phyloP scores from a whole-genome alignment of 2,113 vertebrate genomes.

The Castor canadensis region DNA sequence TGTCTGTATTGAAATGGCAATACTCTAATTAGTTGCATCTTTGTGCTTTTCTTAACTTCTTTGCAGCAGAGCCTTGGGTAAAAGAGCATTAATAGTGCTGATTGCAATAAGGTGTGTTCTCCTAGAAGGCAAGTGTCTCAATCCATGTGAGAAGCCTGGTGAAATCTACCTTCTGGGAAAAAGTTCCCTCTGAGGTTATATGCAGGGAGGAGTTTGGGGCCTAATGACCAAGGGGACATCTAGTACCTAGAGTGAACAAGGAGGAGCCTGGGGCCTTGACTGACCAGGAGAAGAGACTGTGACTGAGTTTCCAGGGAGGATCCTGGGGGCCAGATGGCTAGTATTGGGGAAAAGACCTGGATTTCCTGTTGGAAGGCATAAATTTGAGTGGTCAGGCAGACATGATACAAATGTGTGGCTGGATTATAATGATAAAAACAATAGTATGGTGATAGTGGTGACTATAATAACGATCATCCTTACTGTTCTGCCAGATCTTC shows the following conservation, averaged over 20 bases:
- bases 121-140: background rate
- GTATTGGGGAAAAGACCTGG: rapidly evolving
- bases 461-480: background rate
- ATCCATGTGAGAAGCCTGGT: background rate
- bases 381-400: background rate
- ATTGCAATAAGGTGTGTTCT: background rate
- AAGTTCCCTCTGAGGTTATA: background rate
- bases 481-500: background rate
- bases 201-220: too few relatives aligned
- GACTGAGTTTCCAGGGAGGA: too few relatives aligned
- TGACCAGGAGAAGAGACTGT: background rate
- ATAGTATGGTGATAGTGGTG: too few relatives aligned
- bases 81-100: background rate
- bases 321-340: background rate
- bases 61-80: background rate
- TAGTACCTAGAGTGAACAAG: background rate
- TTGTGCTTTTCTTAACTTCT: background rate
- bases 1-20: background rate
- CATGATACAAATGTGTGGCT: background rate
- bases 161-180: background rate
- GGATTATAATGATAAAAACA: background rate
- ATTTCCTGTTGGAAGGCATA: background rate
- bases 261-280: background rate
- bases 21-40: background rate
- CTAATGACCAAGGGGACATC: background rate